Base-by-base conservation (phyloP, 2,888 invertebrate genomes). In the Emesis castigata region DNA sequence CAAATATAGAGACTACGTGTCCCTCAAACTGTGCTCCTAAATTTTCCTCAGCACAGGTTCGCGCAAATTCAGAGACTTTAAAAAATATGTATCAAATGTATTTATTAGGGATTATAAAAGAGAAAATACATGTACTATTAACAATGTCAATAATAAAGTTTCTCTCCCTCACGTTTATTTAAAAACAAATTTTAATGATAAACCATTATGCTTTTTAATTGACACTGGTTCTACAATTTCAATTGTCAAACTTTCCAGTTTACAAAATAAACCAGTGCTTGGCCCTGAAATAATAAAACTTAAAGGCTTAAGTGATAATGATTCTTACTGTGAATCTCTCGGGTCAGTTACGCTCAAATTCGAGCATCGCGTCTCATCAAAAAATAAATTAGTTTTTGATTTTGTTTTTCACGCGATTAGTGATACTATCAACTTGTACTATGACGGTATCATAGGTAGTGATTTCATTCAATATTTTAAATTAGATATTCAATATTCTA, bases 381-480 rank as follows among this genome's bases (percentile, higher is more conserved):
- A 22, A 66, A 22, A 14, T 66, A 18, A 66, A 14, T 16, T 39
- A 20, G 20, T 11, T 18, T 65, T 65, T 31, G 34, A 65, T 31
- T 65, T 53, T 3, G 9, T 34, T 34, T 65, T 65, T 65, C 65
- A 65, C 20, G 65, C 34, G 7, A 65, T 34, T 34, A 20, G 34
- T 20, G 65, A 65, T 18, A 34, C 31, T 8, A 65, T 65, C 16
- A 16, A 65, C 18, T 65, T 65, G 34, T 34, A 31, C 18, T 65
- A 65, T 14, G 39, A 65, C 20, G 65, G 65, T 34, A 65, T 66
- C 14, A 66, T 66, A n/a, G 66, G 66, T 66, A 66, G 14, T 29
- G 66, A 66, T 11, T 66, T 66, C 18, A 39, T 31, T 9, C 18
- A 34, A 39, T 20, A 39, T 31, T 65, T 65, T 39, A 65, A 65